Conservation (phyloP, 2,888 invertebrate genomes). For the Cryptocheilus praepositus region DNA sequence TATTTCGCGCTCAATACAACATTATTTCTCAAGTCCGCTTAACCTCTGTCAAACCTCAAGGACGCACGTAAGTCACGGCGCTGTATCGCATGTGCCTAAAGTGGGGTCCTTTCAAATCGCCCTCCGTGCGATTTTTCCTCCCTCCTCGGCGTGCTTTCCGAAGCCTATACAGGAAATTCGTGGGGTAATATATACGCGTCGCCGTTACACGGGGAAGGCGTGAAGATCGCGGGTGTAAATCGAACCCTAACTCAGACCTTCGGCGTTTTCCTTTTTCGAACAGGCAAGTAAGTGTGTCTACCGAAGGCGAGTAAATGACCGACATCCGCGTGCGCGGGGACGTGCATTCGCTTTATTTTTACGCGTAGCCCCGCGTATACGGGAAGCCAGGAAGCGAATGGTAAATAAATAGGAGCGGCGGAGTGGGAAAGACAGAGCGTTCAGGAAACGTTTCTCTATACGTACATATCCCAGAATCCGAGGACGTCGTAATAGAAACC, state of each 20-base stretch:
- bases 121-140: neutral
- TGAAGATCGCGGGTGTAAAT: conserved; percentile 45
- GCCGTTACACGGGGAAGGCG: conserved; percentile 20
- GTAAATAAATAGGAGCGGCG: too few species aligned
- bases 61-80: too few species aligned
- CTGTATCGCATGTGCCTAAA: too few species aligned
- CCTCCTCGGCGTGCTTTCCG: neutral
- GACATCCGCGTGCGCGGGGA: too few species aligned
- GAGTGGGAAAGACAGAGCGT: too few species aligned
- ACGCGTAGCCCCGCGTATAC: too few species aligned
- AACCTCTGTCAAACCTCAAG: too few species aligned
- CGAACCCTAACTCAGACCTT: conserved; percentile 28
- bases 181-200: conserved; percentile 18
- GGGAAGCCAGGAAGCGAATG: neutral
- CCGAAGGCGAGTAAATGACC: neutral
- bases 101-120: too few species aligned
- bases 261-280: conserved; percentile 21
- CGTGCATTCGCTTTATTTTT: neutral
- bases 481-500: conserved; percentile 64
- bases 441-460: neutral
- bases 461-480: conserved; percentile 37
- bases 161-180: too few species aligned
- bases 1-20: too few species aligned
- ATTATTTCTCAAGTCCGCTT: too few species aligned
- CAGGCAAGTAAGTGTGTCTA: neutral